These are phyloP conservation scores for Crocidura indochinensis DNA, from an alignment of 2,797 vertebrate genomes.

Conservation along the genomic window DNA sequence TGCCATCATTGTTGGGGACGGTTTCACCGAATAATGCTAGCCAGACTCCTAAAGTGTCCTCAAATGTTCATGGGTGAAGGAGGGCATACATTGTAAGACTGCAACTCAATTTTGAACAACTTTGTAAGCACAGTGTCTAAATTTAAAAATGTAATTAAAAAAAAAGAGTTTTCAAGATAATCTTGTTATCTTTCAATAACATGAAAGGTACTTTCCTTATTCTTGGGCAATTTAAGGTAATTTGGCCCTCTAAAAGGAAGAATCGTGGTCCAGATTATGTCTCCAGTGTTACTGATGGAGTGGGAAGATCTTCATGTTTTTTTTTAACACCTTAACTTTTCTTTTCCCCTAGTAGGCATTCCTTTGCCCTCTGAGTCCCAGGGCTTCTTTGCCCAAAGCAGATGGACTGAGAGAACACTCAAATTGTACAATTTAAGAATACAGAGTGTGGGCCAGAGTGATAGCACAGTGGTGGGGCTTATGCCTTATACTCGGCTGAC, in stretches of 20 bases:
- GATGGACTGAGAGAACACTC: neutral
- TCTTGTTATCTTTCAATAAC: too few species aligned
- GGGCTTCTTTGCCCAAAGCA: neutral
- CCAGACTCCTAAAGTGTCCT: neutral
- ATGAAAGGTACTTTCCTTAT: neutral
- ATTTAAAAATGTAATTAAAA: too few species aligned
- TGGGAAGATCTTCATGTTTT: neutral
- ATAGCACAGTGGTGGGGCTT: too few species aligned
- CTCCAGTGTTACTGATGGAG: slow-evolving; percentile 27
- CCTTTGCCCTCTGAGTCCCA: neutral
- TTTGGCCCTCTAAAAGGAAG: slow-evolving; percentile 16
- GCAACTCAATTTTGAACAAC: too few species aligned
- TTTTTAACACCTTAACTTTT: neutral
- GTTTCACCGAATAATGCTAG: neutral
- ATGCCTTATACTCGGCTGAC: too few species aligned
- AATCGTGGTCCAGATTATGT: neutral
- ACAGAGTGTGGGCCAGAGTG: neutral
- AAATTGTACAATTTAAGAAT: neutral
- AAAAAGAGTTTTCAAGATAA: too few species aligned
- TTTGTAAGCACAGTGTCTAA: too few species aligned
- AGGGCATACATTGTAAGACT: too few species aligned
- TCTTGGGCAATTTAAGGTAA: neutral
- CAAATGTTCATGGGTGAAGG: neutral
- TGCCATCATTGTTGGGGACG: too few species aligned
- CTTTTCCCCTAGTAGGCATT: neutral